phyloP scores from a whole-genome alignment of 37 sponge, comb jelly and placozoan species.

The Aplysina aerophoba region DNA sequence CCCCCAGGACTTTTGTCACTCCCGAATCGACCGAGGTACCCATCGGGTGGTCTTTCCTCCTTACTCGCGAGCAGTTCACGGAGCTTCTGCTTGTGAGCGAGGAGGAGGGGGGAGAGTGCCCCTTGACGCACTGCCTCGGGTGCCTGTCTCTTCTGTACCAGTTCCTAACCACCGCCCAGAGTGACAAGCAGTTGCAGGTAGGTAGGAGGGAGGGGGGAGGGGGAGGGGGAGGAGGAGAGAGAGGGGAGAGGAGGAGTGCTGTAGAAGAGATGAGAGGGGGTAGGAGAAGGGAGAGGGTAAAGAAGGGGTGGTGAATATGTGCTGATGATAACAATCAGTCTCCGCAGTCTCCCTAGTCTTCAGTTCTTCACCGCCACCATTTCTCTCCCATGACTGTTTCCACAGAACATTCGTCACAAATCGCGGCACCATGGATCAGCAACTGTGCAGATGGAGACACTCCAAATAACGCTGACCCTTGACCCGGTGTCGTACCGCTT shows the following conservation, averaged over 20 bases:
- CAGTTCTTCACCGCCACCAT: no score
- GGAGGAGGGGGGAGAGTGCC: constrained; percentile 19
- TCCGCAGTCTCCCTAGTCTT: no score
- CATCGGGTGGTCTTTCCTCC: constrained; percentile 24
- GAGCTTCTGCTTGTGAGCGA: constrained; percentile 36
- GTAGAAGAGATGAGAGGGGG: no score
- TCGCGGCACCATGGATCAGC: constrained; percentile 28
- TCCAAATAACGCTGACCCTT: not conserved
- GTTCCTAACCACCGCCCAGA: constrained; percentile 17
- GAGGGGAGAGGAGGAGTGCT: no score
- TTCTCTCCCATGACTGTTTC: not conserved
- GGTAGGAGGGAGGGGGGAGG: no score
- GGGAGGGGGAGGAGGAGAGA: no score
- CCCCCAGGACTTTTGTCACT: not conserved
- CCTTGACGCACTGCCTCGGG: constrained; percentile 59
- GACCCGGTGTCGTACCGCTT: constrained; percentile 2
- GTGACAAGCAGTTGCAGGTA: constrained; percentile 20
- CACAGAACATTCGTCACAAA: constrained; percentile 4
- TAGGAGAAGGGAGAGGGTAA: no score
- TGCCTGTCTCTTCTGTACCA: constrained; percentile 61
- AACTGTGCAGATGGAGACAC: not conserved
- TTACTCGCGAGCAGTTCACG: constrained; percentile 37
- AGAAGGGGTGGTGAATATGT: no score
- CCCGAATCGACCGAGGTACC: not conserved
- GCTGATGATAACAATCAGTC: no score